Base-by-base conservation (phyloP, 2,797 vertebrate species). In the Pelobates cultripes region DNA sequence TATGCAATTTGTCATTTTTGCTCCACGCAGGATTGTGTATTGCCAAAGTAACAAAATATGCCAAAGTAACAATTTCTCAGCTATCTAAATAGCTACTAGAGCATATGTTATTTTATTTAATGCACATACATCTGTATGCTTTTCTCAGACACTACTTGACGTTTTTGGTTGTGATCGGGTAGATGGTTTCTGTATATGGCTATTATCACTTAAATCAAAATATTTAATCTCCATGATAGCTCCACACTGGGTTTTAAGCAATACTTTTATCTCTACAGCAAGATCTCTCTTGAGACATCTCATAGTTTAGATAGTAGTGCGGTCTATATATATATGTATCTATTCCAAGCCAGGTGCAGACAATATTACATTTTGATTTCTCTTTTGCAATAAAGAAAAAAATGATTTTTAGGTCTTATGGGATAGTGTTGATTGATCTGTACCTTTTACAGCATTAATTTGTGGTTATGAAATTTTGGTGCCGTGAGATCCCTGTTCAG, bases 341-440 rank as follows among this genome's bases (percentile, higher is more conserved):
- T 61, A 71, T 84, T 84, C 77, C 69, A 79, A 79, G 60, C 60
- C 70, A 85, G 80, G 78, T 84, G 71, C 72, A 77, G 55, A 40
- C 78, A 79, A 83, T 81, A 87, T 86, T 85, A 87, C 73, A 80
- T 78, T 66, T 78, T 84, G 84, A 81, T 70, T 79, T 83, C 70
- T 82, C 73, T 80, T 83, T 77, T 79, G 69, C 78, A 85, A 85
- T 85, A 85, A 83, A 57, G 44, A 74, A 71, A 78, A 73, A 73
- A 79, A 82, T 79, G 61, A 74, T 75, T 86, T 80, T 80, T 80
- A 75, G 76, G 73, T 72, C 84, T 84, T 85, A 78, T 82, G 85
- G 74, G 84, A 86, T 63, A 78, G 70, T 77, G n/a, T 82, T 81
- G 80, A 82, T 86, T 86, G 85, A 86, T 87, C 78, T 74, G 78